phyloP scores from a whole-genome alignment of 2,797 vertebrate genomes.

The Moxostoma hubbsi region DNA sequence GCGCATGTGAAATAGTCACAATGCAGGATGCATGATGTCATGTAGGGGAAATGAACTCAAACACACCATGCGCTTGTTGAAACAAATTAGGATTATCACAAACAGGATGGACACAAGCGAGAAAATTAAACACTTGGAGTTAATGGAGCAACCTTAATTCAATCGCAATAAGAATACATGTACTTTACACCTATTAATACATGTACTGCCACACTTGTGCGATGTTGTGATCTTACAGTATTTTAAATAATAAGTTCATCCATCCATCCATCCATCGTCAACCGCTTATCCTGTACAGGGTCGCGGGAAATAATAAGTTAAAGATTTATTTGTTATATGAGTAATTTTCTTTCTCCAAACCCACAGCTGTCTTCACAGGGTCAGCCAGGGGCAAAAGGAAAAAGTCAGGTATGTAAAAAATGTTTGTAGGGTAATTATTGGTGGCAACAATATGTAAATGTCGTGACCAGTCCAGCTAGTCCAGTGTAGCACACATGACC shows the following conservation, averaged over 20 bases:
- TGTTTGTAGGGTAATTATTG: slow-evolving; percentile 28
- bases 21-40: slow-evolving; percentile 1
- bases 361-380: slow-evolving; percentile 12
- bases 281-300: no score
- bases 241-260: slow-evolving; percentile 17
- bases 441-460: not conserved
- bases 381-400: not conserved
- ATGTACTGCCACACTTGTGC: not conserved
- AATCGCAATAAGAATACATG: not conserved
- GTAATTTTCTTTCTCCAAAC: slow-evolving; percentile 28
- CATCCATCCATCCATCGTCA: no score
- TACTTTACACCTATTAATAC: not conserved
- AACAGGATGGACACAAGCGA: no score
- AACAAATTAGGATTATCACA: not conserved
- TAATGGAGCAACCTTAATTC: no score
- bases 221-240: slow-evolving; percentile 13
- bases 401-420: slow-evolving; percentile 30
- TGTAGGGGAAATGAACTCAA: slow-evolving; percentile 17
- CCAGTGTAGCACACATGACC: no score
- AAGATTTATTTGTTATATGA: slow-evolving; percentile 19
- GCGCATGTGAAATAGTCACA: slow-evolving; percentile 16
- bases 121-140: no score
- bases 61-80: not conserved
- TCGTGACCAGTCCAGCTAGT: no score
- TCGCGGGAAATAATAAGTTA: no score